Base-by-base conservation (phyloP, 2,797 vertebrate genomes). In the Microctenopoma stevenorrisi region DNA sequence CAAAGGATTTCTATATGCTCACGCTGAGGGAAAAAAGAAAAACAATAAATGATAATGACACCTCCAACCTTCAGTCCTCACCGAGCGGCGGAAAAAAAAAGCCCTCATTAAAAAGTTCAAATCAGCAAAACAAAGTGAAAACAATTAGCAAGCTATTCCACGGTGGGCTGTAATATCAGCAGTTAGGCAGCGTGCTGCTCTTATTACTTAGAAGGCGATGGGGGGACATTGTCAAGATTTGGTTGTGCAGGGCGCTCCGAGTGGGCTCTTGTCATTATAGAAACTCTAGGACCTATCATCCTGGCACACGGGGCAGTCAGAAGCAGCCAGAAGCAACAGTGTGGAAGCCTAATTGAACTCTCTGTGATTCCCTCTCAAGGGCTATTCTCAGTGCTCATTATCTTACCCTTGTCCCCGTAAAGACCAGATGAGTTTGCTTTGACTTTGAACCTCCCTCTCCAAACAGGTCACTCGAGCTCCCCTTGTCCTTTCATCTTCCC, bases 361-460 rank as follows among this genome's bases (percentile, higher is more conserved):
- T 68, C 74, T 70, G 70, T 87, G 84, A 85, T 89, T 88, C 82
- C 74, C 83, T 91, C 88, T 88, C 67, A 79, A 91, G 89, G 78
- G 74, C 85, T 78, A 49, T 73, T 83, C 83, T 83, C 75, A 51
- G 65, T 33, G 69, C 91, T 93, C 88, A 89, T 93, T 93, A 93
- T 86, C 87, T 86, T 82, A 79, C 82, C 83, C 91, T 86, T 88
- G 86, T 92, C 88, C 73, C 86, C 47, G 47, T 83, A 76, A 90
- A 90, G 86, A 90, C 74, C 83, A 87, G 79, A 86, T 85, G 86
- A 90, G 86, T 87, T 74, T 37, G 61, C 79, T 70, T 67, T 78
- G 87, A 89, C 90, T 91, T 91, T 91, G 86, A 89, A 89, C 83
- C 78, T 87, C 76, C 73, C 80, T 77, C 85, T 85, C 86, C 67